Percentiles rank a stretch among this genome's conserved stretches.
Conservation (phyloP, 2,797 vertebrate genomes). For the Cirrhinus molitorella region DNA sequence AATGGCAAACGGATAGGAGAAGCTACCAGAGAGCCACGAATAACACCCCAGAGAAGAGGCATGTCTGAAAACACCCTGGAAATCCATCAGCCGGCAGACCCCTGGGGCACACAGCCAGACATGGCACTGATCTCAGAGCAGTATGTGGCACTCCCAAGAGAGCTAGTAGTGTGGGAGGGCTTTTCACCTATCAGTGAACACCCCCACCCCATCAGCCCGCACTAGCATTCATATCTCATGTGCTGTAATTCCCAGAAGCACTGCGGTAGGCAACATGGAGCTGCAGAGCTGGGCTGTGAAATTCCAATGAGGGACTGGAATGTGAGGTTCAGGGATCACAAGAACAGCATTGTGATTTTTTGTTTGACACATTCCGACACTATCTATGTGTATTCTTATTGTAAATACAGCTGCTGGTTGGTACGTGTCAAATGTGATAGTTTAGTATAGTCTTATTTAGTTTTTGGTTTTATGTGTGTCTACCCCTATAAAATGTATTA, state of each 20-base stretch:
- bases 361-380: not conserved
- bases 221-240: slow-evolving; percentile 41
- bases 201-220: slow-evolving; percentile 18
- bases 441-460: not conserved
- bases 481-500: not conserved
- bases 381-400: not conserved
- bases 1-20: slow-evolving; percentile 4
- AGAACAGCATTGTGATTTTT: not conserved
- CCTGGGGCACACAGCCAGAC: slow-evolving; percentile 25
- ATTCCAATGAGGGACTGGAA: not conserved
- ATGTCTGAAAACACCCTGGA: slow-evolving; percentile 23
- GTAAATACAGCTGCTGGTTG: not conserved
- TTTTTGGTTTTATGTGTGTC: not conserved
- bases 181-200: slow-evolving; percentile 45
- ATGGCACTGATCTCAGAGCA: slow-evolving; percentile 48
- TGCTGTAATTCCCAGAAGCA: slow-evolving; percentile 4
- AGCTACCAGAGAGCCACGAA: not conserved
- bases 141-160: slow-evolving; percentile 34
- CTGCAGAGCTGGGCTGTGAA: slow-evolving; percentile 3
- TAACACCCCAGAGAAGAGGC: slow-evolving; percentile 23
- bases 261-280: not conserved
- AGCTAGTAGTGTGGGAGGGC: slow-evolving; percentile 28
- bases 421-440: not conserved
- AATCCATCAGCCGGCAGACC: slow-evolving; percentile 42
- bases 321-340: slow-evolving; percentile 16